Conservation (phyloP, 1,140 invertebrate species). For the Camponotus pennsylvanicus region DNA sequence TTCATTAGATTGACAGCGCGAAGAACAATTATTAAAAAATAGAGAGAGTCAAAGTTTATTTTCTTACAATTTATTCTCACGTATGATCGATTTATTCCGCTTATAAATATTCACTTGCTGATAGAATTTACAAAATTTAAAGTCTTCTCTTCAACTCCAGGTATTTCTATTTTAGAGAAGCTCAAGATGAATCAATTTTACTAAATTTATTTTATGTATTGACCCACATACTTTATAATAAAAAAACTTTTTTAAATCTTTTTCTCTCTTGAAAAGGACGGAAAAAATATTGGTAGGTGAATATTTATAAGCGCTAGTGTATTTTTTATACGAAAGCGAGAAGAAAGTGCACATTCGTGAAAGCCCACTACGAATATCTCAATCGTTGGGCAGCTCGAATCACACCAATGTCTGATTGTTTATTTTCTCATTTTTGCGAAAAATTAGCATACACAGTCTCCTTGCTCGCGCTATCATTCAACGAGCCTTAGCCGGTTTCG, state of each 20-base stretch:
- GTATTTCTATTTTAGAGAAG: background rate
- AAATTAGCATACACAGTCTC: background rate
- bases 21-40: background rate
- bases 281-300: background rate
- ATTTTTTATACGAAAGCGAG: background rate
- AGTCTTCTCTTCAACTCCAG: background rate
- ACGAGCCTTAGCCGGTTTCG: background rate
- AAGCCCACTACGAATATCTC: constrained; percentile 64
- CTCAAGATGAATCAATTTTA: background rate
- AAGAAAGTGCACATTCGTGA: constrained; percentile 35
- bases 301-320: background rate
- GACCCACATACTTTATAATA: background rate
- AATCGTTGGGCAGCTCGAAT: constrained; percentile 79
- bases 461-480: background rate
- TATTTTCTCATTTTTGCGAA: constrained; percentile 53
- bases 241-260: background rate
- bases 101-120: background rate
- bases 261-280: background rate
- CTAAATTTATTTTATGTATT: background rate
- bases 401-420: constrained; percentile 17
- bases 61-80: constrained; percentile 12
- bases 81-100: constrained; percentile 1
- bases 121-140: background rate
- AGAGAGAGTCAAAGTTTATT: constrained; percentile 22
- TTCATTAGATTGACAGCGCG: constrained; percentile 2